Conservation (phyloP, 2,113 vertebrate species). For the Melanerpes aurifrons region DNA sequence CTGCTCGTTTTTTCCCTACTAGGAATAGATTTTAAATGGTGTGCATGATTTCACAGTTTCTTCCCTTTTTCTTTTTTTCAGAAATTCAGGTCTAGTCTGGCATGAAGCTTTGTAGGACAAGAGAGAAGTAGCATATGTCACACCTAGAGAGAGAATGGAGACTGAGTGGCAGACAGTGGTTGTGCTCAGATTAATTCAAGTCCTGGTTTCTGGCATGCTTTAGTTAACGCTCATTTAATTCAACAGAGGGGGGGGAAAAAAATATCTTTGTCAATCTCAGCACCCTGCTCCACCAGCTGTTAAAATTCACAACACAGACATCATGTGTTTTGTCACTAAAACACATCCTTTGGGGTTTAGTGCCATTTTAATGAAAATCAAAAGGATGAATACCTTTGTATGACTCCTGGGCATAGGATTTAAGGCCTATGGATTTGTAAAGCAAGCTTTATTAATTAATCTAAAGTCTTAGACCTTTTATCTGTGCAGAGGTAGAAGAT, state of each 20-base stretch:
- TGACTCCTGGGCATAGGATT: neutral
- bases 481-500: neutral
- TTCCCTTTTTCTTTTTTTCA: neutral
- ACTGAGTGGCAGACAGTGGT: neutral
- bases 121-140: neutral
- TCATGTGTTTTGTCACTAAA: neutral
- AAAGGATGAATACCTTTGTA: neutral
- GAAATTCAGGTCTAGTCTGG: neutral
- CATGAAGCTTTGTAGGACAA: neutral
- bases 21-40: neutral
- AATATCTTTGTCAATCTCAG: neutral
- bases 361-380: neutral
- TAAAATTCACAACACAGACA: neutral
- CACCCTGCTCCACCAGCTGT: neutral
- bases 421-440: neutral
- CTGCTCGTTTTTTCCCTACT: neutral
- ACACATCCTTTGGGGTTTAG: neutral
- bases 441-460: neutral
- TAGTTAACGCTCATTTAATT: neutral
- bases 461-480: neutral
- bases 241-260: neutral
- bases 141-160: neutral
- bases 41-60: neutral
- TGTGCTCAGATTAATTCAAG: neutral
- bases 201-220: neutral